Percentiles rank a stretch among this genome's conserved stretches.
Evolutionary conservation across 2,113 vertebrate species (phyloP).

Genomic region (Cygnus atratus): DNA sequence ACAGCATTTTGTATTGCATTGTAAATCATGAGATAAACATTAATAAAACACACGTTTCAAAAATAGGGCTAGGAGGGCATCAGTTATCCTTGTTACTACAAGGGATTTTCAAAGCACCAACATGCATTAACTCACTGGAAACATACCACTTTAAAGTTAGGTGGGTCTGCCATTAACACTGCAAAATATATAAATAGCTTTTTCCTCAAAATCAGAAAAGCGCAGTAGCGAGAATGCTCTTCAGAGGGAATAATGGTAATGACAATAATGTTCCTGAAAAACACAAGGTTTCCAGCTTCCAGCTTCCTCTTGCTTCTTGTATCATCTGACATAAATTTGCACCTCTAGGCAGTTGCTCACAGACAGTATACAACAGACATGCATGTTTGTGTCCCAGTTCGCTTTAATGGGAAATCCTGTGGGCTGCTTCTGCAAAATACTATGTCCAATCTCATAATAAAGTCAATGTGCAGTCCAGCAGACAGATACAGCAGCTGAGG

Average conservation of each 20-base stretch:
- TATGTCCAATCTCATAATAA: not conserved
- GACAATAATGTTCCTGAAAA: not conserved
- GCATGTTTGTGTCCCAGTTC: not conserved
- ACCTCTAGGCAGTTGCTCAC: not conserved
- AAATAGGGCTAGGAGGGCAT: not conserved
- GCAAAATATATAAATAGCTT: not conserved
- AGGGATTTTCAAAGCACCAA: not conserved
- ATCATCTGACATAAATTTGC: not conserved
- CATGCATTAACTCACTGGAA: not conserved
- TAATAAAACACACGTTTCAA: not conserved
- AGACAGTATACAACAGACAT: not conserved
- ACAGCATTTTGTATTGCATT: not conserved
- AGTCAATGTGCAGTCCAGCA: constrained; percentile 8
- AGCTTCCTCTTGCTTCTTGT: not conserved
- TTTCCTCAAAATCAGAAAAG: not conserved
- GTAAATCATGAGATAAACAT: constrained; percentile 1
- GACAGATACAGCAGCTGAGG: not conserved
- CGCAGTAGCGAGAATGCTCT: not conserved
- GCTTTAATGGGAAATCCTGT: not conserved
- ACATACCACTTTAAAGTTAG: not conserved
- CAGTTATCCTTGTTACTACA: not conserved
- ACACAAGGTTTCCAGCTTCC: not conserved
- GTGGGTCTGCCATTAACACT: not conserved
- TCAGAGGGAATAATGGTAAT: not conserved
- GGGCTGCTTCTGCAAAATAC: not conserved